Conservation (phyloP, 2,113 vertebrate species). For the Ariopsis seemanni region DNA sequence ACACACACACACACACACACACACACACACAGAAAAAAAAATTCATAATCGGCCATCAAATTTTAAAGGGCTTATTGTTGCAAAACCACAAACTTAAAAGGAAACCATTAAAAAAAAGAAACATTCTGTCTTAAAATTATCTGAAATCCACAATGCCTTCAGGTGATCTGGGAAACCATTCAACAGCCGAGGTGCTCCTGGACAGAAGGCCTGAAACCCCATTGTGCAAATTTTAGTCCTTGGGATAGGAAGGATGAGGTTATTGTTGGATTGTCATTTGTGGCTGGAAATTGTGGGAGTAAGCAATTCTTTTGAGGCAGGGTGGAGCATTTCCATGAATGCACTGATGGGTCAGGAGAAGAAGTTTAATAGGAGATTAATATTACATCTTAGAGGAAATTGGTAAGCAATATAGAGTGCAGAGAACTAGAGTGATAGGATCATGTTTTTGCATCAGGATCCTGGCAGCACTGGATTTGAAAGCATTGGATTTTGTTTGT, state of each 20-base stretch:
- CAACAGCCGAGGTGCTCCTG: background rate
- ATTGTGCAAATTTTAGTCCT: background rate
- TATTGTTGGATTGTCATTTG: background rate
- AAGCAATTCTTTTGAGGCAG: background rate
- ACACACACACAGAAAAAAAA: background rate
- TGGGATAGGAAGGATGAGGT: background rate
- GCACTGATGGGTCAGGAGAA: background rate
- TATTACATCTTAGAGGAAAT: background rate
- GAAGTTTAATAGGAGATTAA: slow-evolving; percentile 31
- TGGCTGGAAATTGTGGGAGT: background rate
- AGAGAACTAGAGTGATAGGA: background rate
- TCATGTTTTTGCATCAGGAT: slow-evolving; percentile 5
- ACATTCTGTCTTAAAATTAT: background rate
- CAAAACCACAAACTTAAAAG: background rate
- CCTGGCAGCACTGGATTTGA: background rate
- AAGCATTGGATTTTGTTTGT: background rate
- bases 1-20: background rate
- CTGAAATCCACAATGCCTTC: background rate
- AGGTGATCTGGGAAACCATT: slow-evolving; percentile 3
- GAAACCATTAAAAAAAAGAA: background rate
- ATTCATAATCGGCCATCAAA: background rate
- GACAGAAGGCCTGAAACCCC: background rate
- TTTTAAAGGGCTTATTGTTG: background rate
- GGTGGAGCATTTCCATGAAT: background rate
- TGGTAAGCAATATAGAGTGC: background rate